Evolutionary conservation across 2,888 invertebrate genomes (phyloP).

Genomic region (Arge pagana): DNA sequence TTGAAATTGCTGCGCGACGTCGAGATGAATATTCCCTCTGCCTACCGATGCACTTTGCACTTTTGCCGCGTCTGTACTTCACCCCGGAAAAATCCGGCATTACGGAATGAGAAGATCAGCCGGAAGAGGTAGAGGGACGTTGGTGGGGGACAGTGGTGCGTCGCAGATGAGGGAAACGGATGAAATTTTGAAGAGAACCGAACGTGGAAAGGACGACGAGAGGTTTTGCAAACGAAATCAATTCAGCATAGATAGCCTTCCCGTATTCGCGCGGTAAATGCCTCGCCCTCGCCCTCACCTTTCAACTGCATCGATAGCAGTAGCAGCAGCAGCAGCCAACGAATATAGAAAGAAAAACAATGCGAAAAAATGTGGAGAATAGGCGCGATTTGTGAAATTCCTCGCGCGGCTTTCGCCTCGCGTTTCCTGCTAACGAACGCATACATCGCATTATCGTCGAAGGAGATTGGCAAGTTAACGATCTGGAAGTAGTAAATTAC

Average conservation of each 20-base stretch:
- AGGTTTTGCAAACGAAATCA: constrained; percentile 57
- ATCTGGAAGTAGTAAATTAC: no score
- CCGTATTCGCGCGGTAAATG: neutral
- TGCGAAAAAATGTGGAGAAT: no score
- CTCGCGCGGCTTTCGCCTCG: no score
- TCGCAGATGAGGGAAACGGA: constrained; percentile 19
- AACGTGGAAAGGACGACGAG: constrained; percentile 33
- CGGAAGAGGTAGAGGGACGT: constrained; percentile 9
- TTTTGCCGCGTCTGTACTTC: constrained; percentile 30
- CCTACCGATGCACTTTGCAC: constrained; percentile 40
- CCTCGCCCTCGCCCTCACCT: constrained; percentile 34
- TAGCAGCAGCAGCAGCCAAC: no score
- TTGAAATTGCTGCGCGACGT: no score
- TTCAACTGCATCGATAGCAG: no score
- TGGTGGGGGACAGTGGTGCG: constrained; percentile 27
- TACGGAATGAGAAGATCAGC: constrained; percentile 18
- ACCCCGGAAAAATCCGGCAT: constrained; percentile 29
- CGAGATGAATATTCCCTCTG: no score
- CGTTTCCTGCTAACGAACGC: no score
- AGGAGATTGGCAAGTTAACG: no score
- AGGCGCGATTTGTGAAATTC: no score
- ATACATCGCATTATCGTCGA: no score
- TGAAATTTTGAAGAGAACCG: constrained; percentile 8
- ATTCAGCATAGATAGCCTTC: constrained; percentile 47
- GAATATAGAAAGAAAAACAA: no score